Percentiles rank a stretch among this genome's conserved stretches.
Conservation (phyloP, 2,888 invertebrate species). For the Leptura quadrifasciata region DNA sequence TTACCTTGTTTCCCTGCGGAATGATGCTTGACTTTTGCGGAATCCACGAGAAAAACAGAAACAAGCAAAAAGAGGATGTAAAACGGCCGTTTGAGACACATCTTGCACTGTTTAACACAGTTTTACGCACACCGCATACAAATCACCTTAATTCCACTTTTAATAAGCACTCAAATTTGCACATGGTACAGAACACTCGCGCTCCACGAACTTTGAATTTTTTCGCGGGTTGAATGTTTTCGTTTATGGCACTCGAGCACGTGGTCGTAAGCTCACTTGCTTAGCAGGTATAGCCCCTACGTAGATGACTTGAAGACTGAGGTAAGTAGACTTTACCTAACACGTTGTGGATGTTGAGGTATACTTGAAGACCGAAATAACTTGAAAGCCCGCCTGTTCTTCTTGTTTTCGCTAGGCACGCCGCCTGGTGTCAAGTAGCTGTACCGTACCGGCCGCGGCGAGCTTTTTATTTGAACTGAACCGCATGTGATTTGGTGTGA, state of each 20-base stretch:
- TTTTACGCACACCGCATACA: slow-evolving; percentile 40
- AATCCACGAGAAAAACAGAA: slow-evolving; percentile 45
- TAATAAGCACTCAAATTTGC: slow-evolving; percentile 41
- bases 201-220: slow-evolving; percentile 26
- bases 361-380: slow-evolving; percentile 58
- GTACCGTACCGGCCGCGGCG: slow-evolving; percentile 14
- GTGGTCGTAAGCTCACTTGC: slow-evolving; percentile 60
- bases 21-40: slow-evolving; percentile 61
- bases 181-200: slow-evolving; percentile 35
- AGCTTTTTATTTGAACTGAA: slow-evolving; percentile 23
- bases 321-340: slow-evolving; percentile 61
- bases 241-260: slow-evolving; percentile 55
- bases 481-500: slow-evolving; percentile 1
- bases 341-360: slow-evolving; percentile 59
- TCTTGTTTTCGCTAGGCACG: slow-evolving; percentile 12
- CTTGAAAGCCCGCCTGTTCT: slow-evolving; percentile 63
- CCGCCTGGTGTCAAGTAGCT: slow-evolving; percentile 29
- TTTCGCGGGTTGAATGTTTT: slow-evolving; percentile 13
- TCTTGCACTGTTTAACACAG: slow-evolving; percentile 50
- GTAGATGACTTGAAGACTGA: slow-evolving; percentile 67
- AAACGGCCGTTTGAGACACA: slow-evolving; percentile 48
- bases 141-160: slow-evolving; percentile 46
- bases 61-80: slow-evolving; percentile 50
- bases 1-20: slow-evolving; percentile 65
- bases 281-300: slow-evolving; percentile 62